These are phyloP conservation scores for Aproaerema taeniolella DNA, from an alignment of 2,888 invertebrate genomes.

Conservation along the genomic window DNA sequence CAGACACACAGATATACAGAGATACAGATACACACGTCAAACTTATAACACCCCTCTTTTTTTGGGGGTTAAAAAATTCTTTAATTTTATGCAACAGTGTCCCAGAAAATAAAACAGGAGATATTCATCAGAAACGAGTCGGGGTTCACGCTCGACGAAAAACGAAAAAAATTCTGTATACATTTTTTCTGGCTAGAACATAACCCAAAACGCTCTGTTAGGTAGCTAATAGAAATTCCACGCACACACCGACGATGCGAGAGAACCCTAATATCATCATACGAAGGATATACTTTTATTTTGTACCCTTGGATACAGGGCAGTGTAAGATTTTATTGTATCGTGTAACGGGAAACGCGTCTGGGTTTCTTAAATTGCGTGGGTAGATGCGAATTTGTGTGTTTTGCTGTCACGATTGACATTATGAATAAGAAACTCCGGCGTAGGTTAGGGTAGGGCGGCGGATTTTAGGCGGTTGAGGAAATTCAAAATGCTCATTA, in stretches of 20 bases:
- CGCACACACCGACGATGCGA: conserved; percentile 49
- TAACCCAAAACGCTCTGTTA: conserved; percentile 58
- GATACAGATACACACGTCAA: no score
- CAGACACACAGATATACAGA: no score
- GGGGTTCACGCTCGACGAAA: no score
- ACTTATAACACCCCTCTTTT: no score
- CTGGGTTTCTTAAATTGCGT: background rate
- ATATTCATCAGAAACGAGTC: no score
- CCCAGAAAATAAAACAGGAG: no score
- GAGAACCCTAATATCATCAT: conserved; percentile 56
- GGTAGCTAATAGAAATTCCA: conserved; percentile 62
- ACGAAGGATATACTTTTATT: conserved; percentile 49
- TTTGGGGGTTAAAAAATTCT: no score
- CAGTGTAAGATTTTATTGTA: conserved; percentile 30
- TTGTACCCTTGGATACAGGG: conserved; percentile 38
- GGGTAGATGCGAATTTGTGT: background rate
- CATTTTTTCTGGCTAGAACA: no score
- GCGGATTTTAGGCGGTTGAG: background rate
- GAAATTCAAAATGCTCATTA: background rate
- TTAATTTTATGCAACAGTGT: no score
- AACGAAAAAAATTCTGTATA: no score
- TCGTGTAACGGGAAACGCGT: conserved; percentile 6
- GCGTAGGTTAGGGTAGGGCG: background rate
- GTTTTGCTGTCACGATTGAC: no score
- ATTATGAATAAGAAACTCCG: no score